These are phyloP conservation scores for Holotrichia oblita DNA, from an alignment of 1,140 invertebrate genomes.

Conservation along the genomic window DNA sequence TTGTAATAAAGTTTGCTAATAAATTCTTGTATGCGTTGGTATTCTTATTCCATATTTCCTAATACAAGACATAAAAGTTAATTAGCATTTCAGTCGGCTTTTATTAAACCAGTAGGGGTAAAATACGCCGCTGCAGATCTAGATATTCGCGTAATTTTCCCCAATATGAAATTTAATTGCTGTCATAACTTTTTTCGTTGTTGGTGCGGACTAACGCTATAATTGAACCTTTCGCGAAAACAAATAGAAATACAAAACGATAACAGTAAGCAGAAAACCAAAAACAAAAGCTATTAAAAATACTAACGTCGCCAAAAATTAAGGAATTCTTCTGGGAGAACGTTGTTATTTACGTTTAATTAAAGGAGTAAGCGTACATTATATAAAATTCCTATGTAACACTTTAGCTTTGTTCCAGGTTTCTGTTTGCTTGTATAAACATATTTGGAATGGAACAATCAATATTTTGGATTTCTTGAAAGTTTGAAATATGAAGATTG, in stretches of 20 bases:
- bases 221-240: background rate
- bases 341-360: slow-evolving; percentile 11
- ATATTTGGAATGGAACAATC: too few relatives aligned
- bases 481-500: too few relatives aligned
- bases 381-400: background rate
- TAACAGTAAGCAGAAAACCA: background rate
- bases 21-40: background rate
- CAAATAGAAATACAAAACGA: background rate
- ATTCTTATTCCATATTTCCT: background rate
- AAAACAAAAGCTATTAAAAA: background rate
- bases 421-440: too few relatives aligned
- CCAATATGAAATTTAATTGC: background rate
- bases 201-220: background rate
- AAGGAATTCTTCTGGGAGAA: background rate
- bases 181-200: background rate
- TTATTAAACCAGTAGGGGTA: background rate
- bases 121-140: background rate
- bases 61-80: background rate
- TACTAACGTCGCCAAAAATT: slow-evolving; percentile 5
- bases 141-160: background rate
- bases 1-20: background rate
- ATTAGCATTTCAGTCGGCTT: background rate
- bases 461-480: too few relatives aligned
- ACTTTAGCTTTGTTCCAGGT: too few relatives aligned
- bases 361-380: background rate